Evolutionary conservation across 2,113 vertebrate species (phyloP).

Genomic region (Dermatemys mawii): DNA sequence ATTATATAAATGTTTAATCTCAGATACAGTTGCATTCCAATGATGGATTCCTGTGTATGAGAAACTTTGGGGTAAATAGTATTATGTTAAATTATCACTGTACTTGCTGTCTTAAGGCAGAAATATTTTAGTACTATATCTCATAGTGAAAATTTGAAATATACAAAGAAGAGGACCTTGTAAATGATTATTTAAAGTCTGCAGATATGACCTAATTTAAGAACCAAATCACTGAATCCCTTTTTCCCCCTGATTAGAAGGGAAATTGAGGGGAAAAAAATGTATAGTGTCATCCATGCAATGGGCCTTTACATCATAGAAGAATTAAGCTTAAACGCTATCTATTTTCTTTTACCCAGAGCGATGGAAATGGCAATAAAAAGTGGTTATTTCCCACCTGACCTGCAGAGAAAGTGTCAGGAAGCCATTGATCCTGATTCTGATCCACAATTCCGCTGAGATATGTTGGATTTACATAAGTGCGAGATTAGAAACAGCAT

Average conservation of each 20-base stretch:
- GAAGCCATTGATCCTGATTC: background rate
- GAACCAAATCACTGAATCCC: background rate
- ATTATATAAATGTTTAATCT: background rate
- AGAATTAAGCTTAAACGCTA: background rate
- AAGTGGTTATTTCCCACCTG: background rate
- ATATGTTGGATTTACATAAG: background rate
- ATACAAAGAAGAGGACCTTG: background rate
- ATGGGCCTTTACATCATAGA: background rate
- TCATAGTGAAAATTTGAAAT: background rate
- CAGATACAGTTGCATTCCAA: background rate
- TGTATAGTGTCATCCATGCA: background rate
- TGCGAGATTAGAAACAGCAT: background rate
- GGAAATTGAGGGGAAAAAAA: background rate
- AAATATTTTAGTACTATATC: background rate
- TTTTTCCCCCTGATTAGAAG: background rate
- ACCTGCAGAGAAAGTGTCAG: background rate
- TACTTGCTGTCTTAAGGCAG: background rate
- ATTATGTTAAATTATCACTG: background rate
- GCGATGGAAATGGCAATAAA: background rate
- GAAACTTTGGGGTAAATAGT: background rate
- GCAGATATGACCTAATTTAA: background rate
- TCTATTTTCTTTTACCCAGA: background rate
- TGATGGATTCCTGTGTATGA: background rate
- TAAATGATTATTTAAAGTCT: background rate
- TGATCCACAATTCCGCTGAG: background rate